phyloP scores from a whole-genome alignment of 2,888 invertebrate genomes.

The Patella ulyssiponensis region DNA sequence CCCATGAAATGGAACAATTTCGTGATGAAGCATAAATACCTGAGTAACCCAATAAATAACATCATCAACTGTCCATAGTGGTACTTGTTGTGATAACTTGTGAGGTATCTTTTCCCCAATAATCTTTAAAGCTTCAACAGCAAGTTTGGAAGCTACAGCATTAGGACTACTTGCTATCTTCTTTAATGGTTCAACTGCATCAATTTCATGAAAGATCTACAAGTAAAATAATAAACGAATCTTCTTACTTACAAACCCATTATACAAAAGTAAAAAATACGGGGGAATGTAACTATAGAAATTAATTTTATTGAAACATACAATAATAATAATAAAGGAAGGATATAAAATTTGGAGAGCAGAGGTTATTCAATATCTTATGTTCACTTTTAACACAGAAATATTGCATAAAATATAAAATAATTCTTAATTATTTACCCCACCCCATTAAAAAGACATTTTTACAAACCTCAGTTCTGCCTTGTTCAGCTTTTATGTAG shows the following conservation, averaged over 20 bases:
- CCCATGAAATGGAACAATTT: no score
- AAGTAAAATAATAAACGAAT: constrained; percentile 14
- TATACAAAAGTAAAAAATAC: no score
- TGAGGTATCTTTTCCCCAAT: constrained; percentile 98
- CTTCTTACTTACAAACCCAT: no score
- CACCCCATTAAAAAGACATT: not conserved
- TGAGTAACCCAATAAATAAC: constrained; percentile 99
- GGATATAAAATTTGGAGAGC: no score
- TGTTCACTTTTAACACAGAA: no score
- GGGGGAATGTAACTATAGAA: no score
- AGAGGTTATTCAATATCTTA: no score
- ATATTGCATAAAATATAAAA: no score
- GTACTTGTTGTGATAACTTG: constrained; percentile 97
- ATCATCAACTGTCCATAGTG: constrained; percentile 96
- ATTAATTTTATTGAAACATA: no score
- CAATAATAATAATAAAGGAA: no score
- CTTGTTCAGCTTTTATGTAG: constrained; percentile 87
- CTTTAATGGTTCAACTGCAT: constrained; percentile 94
- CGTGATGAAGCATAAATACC: constrained; percentile 59
- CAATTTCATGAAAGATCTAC: constrained; percentile 90
- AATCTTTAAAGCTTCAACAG: constrained; percentile 76
- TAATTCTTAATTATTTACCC: no score
- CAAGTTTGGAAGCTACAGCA: constrained; percentile 96
- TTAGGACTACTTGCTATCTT: constrained; percentile 97
- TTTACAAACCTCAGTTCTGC: constrained; percentile 63